Base-by-base conservation (phyloP, 2,113 vertebrate species). In the Gadus macrocephalus region DNA sequence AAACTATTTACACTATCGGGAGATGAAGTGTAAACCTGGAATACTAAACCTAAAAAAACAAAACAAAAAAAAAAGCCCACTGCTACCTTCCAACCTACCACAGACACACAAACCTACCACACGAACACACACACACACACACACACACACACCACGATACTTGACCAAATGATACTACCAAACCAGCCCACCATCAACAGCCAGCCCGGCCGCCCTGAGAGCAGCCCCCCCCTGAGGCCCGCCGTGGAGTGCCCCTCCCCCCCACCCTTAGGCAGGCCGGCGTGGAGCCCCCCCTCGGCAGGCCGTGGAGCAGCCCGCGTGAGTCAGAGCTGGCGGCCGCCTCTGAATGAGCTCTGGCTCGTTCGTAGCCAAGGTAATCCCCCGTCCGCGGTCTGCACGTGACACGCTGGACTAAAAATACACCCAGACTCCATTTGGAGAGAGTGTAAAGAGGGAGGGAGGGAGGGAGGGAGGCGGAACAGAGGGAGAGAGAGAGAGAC, bases 391-490 rank as follows among this genome's bases (percentile, higher is more conserved):
- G 81, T 86, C 85, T 82, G 85, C 72, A 83, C 80, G 78, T 81
- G 82, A 85, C 87, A 87, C 87, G 58, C 81, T 16, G 67, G 74
- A 86, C 89, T 91, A 91, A 88, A 90, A 89, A 91, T 91, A 89
- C 85, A 76, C 87, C 67, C 82, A 63, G 79, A 71, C 80, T 82
- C 82, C 81, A 83, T 83, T 88, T 80, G 82, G 67, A 68, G 31
- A 68, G 67, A 38, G 42, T 49, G 42, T 49, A 9, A 49, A 49
- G 66, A 28, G 78, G 17, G 71, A 7, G 61, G 28, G 76, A 1
- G 63, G 56, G 59, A 7, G 64, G 56, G 73, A 60, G 67, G 28
- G 70, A 42, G 66, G 59, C 5, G 78, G 15, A 69, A 7, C 56
- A 42, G 76, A 1, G 63, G 53, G 59, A 11, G 64, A 58, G 73